Evolutionary conservation across 2,113 vertebrate genomes (phyloP).

Genomic region (Oryzias melastigma): DNA sequence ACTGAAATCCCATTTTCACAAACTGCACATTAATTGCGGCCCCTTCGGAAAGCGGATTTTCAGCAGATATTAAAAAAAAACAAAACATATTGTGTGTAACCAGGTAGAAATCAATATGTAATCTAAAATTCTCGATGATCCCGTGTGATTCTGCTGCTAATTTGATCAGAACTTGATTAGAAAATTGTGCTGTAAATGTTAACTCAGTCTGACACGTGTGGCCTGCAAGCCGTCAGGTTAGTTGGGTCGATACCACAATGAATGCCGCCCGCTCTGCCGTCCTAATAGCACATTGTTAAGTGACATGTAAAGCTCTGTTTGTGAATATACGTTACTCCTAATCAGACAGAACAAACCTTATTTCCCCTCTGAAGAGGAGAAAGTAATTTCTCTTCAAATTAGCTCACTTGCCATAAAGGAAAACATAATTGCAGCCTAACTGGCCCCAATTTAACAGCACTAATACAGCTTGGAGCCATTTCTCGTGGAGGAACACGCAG

Average conservation of each 20-base stretch:
- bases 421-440: conserved; percentile 40
- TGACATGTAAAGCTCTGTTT: neutral
- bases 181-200: conserved; percentile 18
- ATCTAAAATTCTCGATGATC: conserved; percentile 25
- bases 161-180: conserved; percentile 31
- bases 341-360: conserved; percentile 7
- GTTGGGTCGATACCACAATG: conserved; percentile 20
- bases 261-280: neutral
- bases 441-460: conserved; percentile 9
- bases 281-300: conserved; percentile 3
- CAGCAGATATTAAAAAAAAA: conserved; percentile 51
- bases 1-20: too few relatives aligned
- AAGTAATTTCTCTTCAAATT: conserved; percentile 42
- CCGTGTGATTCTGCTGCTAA: conserved; percentile 2
- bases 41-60: too few relatives aligned
- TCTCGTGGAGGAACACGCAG: neutral
- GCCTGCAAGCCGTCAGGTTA: conserved; percentile 5
- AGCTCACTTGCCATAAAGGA: conserved; percentile 17
- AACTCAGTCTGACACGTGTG: conserved; percentile 22
- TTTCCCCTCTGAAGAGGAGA: conserved; percentile 17
- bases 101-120: conserved; percentile 3
- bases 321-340: conserved; percentile 6
- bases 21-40: too few relatives aligned
- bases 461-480: neutral
- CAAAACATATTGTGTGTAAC: conserved; percentile 8